Base-by-base conservation (phyloP, 2,888 invertebrate genomes). In the Euproctis similis region DNA sequence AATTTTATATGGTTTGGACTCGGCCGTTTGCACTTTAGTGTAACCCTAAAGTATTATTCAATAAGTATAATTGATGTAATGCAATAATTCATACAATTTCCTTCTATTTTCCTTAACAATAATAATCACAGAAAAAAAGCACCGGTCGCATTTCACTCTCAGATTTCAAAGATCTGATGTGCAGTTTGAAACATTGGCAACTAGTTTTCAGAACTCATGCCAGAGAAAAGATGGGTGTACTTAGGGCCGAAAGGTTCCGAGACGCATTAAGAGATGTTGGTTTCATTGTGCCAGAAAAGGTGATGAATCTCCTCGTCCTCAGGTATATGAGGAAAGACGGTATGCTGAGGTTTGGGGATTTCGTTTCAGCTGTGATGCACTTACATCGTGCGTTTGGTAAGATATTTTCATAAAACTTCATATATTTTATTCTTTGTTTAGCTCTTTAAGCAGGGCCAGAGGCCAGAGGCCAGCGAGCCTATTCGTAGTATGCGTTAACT, bases 291-390 rank as follows among this genome's bases (percentile, higher is more conserved):
- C 95, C 92, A 50, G 93, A 93, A 34, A 92, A 93, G 38, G 93
- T 94, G 13, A 85, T 96, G 61, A 91, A 93, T 4, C 88, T 94
- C 26, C 85, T 96, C 5, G 91, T 95, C 36, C 85, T 96, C 40
- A 87, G 95, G 39, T 96, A 95, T 55, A 96, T 96, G 92, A 87
- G 96, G 42, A 96, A 96, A 67, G 96, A 96, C 65, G 96, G 96
- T 19, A 96, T 95, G 31, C 85, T 96, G 23, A 85, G 96, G 46
- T 94, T 96, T 59, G 96, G 96, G 6, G 96, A 96, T 70, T 96
- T 96, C 64, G 95, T 96, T 2, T 93, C 94, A 1, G 93, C 95
- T 22, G 93, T 96, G 52, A 85, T 96, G 53, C 95, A 95, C 64
- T 85, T 96, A 36, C 94, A 93, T 45, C 90, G 95, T 28, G 94